Conservation (phyloP, 2,113 vertebrate genomes). For the Ceyx cyanopectus region DNA sequence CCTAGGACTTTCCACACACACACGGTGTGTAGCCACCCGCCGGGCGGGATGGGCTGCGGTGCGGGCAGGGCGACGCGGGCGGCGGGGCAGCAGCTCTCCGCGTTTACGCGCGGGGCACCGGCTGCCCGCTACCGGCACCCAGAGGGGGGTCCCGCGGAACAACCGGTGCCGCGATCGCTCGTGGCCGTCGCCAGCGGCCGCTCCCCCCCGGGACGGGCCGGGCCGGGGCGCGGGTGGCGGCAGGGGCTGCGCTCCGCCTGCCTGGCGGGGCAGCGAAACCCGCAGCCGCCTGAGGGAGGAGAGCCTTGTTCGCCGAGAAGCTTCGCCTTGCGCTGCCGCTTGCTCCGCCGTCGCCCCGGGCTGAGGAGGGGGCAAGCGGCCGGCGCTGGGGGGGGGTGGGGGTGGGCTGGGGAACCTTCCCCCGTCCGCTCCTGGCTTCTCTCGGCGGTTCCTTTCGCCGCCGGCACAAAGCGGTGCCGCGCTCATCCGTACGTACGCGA, state of each 20-base stretch:
- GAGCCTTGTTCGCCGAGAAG: not conserved
- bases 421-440: not conserved
- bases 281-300: not conserved
- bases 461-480: not conserved
- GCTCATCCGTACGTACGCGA: not conserved
- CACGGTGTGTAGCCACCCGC: not conserved
- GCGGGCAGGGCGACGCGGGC: not conserved
- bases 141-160: not conserved
- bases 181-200: not conserved
- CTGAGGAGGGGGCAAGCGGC: not conserved
- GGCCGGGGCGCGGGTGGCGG: not conserved
- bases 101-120: not conserved
- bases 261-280: not conserved
- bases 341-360: not conserved
- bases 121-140: not conserved
- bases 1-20: not conserved
- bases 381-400: not conserved
- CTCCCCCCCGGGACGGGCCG: not conserved
- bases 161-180: not conserved
- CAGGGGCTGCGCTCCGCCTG: not conserved
- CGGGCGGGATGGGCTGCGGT: not conserved
- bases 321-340: not conserved
- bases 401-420: not conserved
- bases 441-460: not conserved
- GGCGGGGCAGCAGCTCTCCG: not conserved